These are phyloP conservation scores for Alcis repandata DNA, from an alignment of 2,888 invertebrate genomes.

Conservation along the genomic window DNA sequence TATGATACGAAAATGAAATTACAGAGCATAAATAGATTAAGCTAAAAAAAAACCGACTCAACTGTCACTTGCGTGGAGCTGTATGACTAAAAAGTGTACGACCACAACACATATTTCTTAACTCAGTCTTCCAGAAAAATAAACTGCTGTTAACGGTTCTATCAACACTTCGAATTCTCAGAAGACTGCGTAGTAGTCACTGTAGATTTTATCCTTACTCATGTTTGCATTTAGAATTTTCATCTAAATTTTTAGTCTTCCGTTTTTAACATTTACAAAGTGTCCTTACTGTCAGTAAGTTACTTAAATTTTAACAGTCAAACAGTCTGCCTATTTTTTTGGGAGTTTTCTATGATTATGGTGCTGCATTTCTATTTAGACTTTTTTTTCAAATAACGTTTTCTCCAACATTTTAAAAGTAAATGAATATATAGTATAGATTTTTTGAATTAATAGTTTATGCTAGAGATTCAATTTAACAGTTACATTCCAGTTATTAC, in stretches of 20 bases:
- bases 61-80: no score
- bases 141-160: no score
- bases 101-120: no score
- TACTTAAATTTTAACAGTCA: background rate
- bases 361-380: constrained; percentile 47
- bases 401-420: constrained; percentile 31
- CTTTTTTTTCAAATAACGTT: constrained; percentile 27
- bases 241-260: no score
- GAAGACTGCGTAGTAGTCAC: no score
- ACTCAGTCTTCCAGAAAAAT: no score
- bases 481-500: constrained; percentile 22
- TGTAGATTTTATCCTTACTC: background rate
- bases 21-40: no score
- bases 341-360: constrained; percentile 34
- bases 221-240: background rate
- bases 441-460: constrained; percentile 3
- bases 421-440: no score
- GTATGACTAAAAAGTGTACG: no score
- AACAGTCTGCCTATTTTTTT: background rate
- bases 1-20: no score
- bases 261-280: background rate
- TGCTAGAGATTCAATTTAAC: constrained; percentile 7
- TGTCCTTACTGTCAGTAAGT: constrained; percentile 7
- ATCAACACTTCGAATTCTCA: no score
- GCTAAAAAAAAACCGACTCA: no score